phyloP scores from a whole-genome alignment of 2,113 vertebrate genomes.

The Agapornis roseicollis region DNA sequence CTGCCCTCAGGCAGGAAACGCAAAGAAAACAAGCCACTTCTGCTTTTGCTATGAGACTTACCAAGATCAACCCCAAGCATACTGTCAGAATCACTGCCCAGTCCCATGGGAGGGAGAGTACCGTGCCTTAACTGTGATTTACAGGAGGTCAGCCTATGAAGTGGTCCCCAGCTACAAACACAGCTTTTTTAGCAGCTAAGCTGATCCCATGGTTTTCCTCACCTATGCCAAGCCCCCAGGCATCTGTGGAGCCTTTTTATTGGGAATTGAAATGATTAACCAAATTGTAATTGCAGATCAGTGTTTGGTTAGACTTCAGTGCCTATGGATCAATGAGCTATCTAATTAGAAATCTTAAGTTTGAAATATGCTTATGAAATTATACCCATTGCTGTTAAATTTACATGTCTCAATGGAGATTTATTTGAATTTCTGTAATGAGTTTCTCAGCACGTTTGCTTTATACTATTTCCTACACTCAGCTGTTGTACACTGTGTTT shows the following conservation, averaged over 20 bases:
- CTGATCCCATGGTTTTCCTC: background rate
- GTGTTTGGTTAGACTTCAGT: slow-evolving; percentile 33
- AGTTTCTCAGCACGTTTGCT: slow-evolving; percentile 23
- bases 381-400: background rate
- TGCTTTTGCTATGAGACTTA: background rate
- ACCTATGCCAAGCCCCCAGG: background rate
- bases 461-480: background rate
- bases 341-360: slow-evolving; percentile 9
- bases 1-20: background rate
- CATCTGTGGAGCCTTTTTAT: background rate
- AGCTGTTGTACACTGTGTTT: background rate
- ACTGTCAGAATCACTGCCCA: background rate
- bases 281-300: background rate
- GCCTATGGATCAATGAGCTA: slow-evolving; percentile 22
- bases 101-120: accelerated
- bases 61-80: background rate
- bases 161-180: background rate
- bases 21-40: background rate
- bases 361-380: slow-evolving; percentile 24
- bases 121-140: background rate
- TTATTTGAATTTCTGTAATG: slow-evolving; percentile 29
- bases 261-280: background rate
- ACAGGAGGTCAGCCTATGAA: background rate
- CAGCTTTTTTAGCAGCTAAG: background rate
- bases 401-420: slow-evolving; percentile 28